Conservation (phyloP, 2,113 vertebrate genomes). For the Martes martes region DNA sequence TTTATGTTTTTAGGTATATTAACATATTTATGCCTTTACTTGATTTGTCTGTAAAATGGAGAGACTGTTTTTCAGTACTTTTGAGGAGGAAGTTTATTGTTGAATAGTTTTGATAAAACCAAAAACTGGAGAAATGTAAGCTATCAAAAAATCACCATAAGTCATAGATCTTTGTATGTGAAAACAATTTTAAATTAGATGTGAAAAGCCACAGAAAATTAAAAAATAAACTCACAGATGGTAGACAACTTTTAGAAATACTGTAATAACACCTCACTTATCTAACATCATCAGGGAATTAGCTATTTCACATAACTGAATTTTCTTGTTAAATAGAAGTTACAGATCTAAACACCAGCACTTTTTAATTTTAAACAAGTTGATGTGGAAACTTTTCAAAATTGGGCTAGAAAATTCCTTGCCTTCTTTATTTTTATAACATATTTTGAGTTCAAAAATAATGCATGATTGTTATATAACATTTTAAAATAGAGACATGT, state of each 20-base stretch:
- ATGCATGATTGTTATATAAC: slow-evolving; percentile 27
- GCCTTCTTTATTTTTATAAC: slow-evolving; percentile 19
- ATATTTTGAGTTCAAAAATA: slow-evolving; percentile 52
- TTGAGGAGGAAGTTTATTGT: background rate
- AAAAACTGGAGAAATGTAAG: background rate
- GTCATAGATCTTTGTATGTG: slow-evolving; percentile 7
- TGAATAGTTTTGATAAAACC: background rate
- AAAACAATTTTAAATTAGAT: slow-evolving; percentile 58
- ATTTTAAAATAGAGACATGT: slow-evolving; percentile 40
- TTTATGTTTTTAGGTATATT: background rate
- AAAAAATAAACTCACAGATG: slow-evolving; percentile 66
- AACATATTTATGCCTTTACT: background rate
- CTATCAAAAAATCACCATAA: background rate
- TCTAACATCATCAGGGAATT: slow-evolving; percentile 34
- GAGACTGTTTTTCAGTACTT: background rate
- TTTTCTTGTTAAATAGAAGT: slow-evolving; percentile 59
- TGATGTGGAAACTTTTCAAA: slow-evolving; percentile 41
- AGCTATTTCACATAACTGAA: slow-evolving; percentile 25
- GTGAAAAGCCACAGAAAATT: slow-evolving; percentile 48
- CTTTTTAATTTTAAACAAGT: slow-evolving; percentile 53
- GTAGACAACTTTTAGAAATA: slow-evolving; percentile 55
- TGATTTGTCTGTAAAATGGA: background rate
- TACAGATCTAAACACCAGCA: slow-evolving; percentile 39
- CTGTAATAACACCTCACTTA: slow-evolving; percentile 45
- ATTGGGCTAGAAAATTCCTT: slow-evolving; percentile 16